Base-by-base conservation (phyloP, 2,113 vertebrate genomes). In the Stigmatopora nigra region DNA sequence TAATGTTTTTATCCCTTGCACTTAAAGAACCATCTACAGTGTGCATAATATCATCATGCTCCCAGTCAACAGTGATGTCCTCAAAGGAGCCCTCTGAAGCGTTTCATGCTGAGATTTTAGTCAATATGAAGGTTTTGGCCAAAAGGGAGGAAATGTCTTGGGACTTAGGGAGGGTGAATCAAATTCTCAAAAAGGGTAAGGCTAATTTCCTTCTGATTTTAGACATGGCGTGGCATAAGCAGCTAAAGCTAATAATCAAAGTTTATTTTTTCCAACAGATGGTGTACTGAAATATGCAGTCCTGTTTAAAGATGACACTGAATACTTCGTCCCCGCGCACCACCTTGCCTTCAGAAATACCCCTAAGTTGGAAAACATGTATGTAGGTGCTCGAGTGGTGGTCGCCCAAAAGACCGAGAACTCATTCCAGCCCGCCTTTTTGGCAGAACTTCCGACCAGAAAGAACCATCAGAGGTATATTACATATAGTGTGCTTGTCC, bases 401-500 rank as follows among this genome's bases (percentile, higher is more conserved):
- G 90, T 92, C 8, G 91, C 86, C 19, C 89, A 86, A 82, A 88
- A 90, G 67, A 83, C 87, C 2, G 87, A 89, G 1, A 78, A 84
- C 5, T 84, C 91, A 91, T 13, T 88, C 89, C 0, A 46, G 5
- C 91, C 93, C 4, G 95, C 93, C 0, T 82, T 96, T 1, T 77
- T 98, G 64, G 93, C 90, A 0, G 95, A 98, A 77, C 89, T 94
- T 20, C 95, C 96, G 0, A 88, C 84, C 0, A 79, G 91, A 58
- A 95, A 90, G 85, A 98, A 98, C 65, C 92, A 90, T 46, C 82
- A 92, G 86, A 95, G 96, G 96, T 83, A 11, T 44, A 10, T 41
- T 41, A 35, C 19, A 44, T n/a, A 47, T 7, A 17, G 3, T 47
- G 41, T 46, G 15, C 15, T 41, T 41, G 38, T 10, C 38, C 9